These are phyloP conservation scores for Tetraneura akinire DNA, from an alignment of 1,140 invertebrate genomes.

Conservation along the genomic window DNA sequence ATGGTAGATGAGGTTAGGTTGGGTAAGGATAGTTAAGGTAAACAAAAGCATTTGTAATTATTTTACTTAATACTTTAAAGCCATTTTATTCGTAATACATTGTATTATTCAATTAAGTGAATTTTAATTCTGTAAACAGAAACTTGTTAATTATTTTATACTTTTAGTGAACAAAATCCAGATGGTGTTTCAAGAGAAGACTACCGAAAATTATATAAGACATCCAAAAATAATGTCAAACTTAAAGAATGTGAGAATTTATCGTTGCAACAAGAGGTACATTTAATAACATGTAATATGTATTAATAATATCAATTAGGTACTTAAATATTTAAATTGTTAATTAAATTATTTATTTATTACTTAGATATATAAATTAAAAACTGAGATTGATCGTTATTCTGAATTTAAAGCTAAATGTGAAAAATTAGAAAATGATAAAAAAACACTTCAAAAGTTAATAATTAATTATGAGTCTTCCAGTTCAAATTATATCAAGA, in stretches of 20 bases:
- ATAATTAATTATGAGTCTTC: slow-evolving; percentile 20
- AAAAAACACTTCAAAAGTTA: slow-evolving; percentile 35
- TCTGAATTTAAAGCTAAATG: slow-evolving; percentile 27
- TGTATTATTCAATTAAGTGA: too few relatives aligned
- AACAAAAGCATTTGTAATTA: too few relatives aligned
- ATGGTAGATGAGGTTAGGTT: too few relatives aligned
- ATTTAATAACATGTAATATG: not conserved
- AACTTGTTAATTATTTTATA: not conserved
- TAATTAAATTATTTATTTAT: not conserved
- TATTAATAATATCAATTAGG: not conserved
- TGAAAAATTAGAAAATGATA: slow-evolving; percentile 34
- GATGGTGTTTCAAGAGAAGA: slow-evolving; percentile 32
- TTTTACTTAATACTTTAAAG: too few relatives aligned
- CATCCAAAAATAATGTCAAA: slow-evolving; percentile 39
- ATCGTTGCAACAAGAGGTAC: slow-evolving; percentile 36
- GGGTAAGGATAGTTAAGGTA: too few relatives aligned
- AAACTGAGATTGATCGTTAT: slow-evolving; percentile 33
- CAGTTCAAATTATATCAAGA: not conserved
- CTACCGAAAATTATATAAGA: slow-evolving; percentile 40
- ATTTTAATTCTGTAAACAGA: not conserved
- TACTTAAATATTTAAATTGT: not conserved
- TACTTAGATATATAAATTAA: slow-evolving; percentile 24
- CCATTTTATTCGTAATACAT: too few relatives aligned
- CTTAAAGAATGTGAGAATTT: slow-evolving; percentile 45
- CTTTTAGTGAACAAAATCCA: slow-evolving; percentile 32